phyloP scores from a whole-genome alignment of 2,888 invertebrate species.

The Drosophila limbata region DNA sequence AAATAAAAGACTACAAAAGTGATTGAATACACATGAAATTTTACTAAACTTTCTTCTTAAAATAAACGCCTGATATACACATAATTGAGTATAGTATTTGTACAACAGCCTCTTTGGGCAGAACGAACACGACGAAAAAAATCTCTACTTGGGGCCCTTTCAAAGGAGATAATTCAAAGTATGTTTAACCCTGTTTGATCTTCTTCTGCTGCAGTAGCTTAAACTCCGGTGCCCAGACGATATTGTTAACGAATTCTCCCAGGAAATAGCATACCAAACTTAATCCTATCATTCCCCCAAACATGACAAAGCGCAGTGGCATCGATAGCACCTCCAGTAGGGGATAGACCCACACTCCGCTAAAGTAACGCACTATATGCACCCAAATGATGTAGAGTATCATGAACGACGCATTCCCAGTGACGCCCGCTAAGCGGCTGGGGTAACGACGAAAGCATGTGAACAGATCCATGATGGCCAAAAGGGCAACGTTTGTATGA shows the following conservation, averaged over 20 bases:
- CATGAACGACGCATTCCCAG: constrained; percentile 88
- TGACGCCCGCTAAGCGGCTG: constrained; percentile 87
- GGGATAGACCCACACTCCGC: constrained; percentile 96
- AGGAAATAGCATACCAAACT: constrained; percentile 88
- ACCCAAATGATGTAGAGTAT: constrained; percentile 91
- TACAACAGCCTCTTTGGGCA: constrained; percentile 31
- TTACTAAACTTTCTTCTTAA: constrained; percentile 11
- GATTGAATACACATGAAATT: constrained; percentile 9
- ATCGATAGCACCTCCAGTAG: constrained; percentile 91
- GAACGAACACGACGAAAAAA: constrained; percentile 20
- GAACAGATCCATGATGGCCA: constrained; percentile 90
- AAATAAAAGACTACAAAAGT: not conserved
- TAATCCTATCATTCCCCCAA: constrained; percentile 88
- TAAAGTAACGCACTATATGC: constrained; percentile 89
- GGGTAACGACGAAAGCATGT: constrained; percentile 92
- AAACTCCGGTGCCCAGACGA: constrained; percentile 90
- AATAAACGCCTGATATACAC: constrained; percentile 6
- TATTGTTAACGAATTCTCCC: constrained; percentile 90
- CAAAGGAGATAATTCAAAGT: not conserved
- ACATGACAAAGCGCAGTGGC: constrained; percentile 90
- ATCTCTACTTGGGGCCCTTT: constrained; percentile 14
- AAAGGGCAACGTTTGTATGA: constrained; percentile 94
- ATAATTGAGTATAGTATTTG: constrained; percentile 13
- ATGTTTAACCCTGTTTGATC: constrained; percentile 42
- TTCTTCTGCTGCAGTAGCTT: constrained; percentile 78